Conservation (phyloP, 2,888 invertebrate species). For the Teleiodes luculella region DNA sequence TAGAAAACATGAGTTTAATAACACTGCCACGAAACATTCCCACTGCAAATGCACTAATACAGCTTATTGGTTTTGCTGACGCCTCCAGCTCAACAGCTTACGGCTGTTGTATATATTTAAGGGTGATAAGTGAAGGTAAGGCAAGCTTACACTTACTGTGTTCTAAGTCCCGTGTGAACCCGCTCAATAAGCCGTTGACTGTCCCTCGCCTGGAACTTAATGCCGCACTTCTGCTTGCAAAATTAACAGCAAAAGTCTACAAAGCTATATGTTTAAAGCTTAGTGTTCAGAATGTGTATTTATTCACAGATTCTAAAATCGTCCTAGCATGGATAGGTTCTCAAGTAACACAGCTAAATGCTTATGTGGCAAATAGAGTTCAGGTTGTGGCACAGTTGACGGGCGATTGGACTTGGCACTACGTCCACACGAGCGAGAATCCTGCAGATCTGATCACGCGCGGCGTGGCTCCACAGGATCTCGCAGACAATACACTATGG, state of each 20-base stretch:
- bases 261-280: background rate
- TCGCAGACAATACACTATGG: background rate
- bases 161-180: background rate
- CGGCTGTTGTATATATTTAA: background rate
- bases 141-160: too few relatives aligned
- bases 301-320: background rate
- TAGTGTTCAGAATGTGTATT: background rate
- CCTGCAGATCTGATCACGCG: background rate
- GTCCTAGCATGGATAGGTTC: too few relatives aligned
- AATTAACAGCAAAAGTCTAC: background rate
- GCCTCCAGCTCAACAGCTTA: background rate
- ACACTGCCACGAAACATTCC: background rate
- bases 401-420: too few relatives aligned
- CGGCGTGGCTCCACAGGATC: background rate
- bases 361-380: too few relatives aligned
- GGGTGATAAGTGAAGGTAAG: background rate
- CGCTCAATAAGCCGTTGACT: background rate
- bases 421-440: too few relatives aligned
- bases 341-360: too few relatives aligned
- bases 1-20: too few relatives aligned
- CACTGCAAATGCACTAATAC: background rate
- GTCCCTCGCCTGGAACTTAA: background rate
- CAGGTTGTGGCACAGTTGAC: too few relatives aligned
- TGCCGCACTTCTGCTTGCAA: background rate
- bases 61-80: too few relatives aligned